phyloP scores from a whole-genome alignment of 2,888 invertebrate species.

The Pteria penguin region DNA sequence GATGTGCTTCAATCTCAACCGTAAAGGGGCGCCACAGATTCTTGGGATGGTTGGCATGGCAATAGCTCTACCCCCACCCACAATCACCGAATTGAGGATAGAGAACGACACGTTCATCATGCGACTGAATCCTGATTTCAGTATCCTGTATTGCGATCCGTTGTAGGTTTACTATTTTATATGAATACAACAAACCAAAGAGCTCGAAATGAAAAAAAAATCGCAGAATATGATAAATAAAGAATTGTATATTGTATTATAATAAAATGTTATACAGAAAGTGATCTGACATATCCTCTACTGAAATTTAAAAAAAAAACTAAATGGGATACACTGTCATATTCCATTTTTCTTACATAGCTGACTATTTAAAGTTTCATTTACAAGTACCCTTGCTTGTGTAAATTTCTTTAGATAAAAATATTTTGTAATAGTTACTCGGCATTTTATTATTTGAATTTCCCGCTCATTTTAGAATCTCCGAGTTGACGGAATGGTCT shows the following conservation, averaged over 20 bases:
- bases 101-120: constrained; percentile 94
- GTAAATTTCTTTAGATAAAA: no score
- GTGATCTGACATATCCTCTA: no score
- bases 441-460: background rate
- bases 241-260: background rate
- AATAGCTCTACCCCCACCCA: constrained; percentile 97
- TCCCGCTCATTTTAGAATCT: constrained; percentile 84
- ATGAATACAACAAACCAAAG: background rate
- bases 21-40: constrained; percentile 83
- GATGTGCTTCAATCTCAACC: constrained; percentile 93
- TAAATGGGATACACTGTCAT: no score
- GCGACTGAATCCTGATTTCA: constrained; percentile 95
- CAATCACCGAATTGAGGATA: constrained; percentile 96
- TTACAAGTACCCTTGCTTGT: background rate
- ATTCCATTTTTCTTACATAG: no score
- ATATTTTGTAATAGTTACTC: no score
- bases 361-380: background rate
- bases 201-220: background rate
- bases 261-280: no score
- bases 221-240: background rate
- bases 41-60: constrained; percentile 97
- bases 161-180: constrained; percentile 84
- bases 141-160: constrained; percentile 98
- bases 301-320: no score
- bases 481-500: constrained; percentile 94